A percentile compares a stretch with the other conserved stretches of the same genome.
phyloP scores from a whole-genome alignment of 1,140 invertebrate genomes.

The Atta texana region DNA sequence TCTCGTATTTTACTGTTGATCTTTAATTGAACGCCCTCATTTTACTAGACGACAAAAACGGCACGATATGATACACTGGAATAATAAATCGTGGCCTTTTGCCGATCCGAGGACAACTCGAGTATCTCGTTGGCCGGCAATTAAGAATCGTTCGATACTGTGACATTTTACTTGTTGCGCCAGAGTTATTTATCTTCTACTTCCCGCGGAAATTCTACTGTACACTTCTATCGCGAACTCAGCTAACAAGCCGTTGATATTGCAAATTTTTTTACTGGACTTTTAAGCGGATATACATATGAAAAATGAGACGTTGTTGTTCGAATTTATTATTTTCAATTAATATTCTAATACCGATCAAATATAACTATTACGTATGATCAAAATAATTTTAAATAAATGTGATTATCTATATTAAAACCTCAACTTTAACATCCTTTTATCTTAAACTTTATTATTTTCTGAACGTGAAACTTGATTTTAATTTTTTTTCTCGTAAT shows the following conservation, averaged over 20 bases:
- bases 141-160: conserved; percentile 40
- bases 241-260: conserved; percentile 32
- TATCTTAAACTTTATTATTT: background rate
- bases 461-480: background rate
- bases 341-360: background rate
- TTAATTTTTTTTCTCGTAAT: background rate
- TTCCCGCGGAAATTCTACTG: background rate
- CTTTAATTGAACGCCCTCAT: conserved; percentile 24
- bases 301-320: background rate
- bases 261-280: background rate
- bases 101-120: conserved; percentile 19
- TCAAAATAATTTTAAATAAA: background rate
- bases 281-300: conserved; percentile 11
- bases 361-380: background rate
- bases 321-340: conserved; percentile 1
- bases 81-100: conserved; percentile 45
- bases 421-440: background rate
- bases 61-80: conserved; percentile 46
- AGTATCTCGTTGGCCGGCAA: conserved; percentile 10
- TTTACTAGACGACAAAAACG: conserved; percentile 8
- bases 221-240: conserved; percentile 2
- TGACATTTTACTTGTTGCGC: conserved; percentile 38
- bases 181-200: conserved; percentile 37
- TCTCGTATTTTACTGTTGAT: background rate
- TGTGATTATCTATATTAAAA: background rate